Base-by-base conservation (phyloP, 2,113 vertebrate species). In the Terrapene triunguis region DNA sequence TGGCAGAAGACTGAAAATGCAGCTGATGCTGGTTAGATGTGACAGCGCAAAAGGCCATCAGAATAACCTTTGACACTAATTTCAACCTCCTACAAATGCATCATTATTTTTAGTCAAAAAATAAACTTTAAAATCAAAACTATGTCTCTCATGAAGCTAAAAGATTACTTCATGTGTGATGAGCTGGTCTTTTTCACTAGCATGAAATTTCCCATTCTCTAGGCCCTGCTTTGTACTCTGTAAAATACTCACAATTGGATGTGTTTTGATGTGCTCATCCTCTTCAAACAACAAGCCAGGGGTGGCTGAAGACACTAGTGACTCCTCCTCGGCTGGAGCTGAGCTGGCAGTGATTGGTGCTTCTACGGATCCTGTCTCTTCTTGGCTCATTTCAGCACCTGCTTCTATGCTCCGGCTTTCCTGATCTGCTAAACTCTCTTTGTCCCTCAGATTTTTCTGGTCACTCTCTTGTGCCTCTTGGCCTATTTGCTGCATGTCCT, bases 241-340 rank as follows among this genome's bases (percentile, higher is more conserved):
- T 54, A 14, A 1, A 4, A 32, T 47, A 96, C 98, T 99, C 97
- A 99, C 99, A 42, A 99, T 88, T 11, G 99, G 96, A 10, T 99
- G 98, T 24, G 93, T 59, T 32, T 55, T 91, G n/a, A 19, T 24
- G 1, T 54, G 76, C 35, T 72, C 84, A 0, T 8, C 91, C 38
- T 97, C 93, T 42, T 93, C 62, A 48, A 98, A 98, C 32, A 99
- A 89, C 72, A 98, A 94, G 27, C 98, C 98, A 1, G 98, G 98
- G 0, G 69, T 97, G 25, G 99, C 98, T 0, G 89, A 97, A 96
- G 98, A 98, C 89, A 99, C 98, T 38, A 98, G 97, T 2, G 99
- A 98, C 12, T 65, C 84, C 29, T 85, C 79, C 5, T 90, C 55
- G 10, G 10, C 14, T 4, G 51, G 38, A 6, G 48, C 22, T 4